phyloP scores from a whole-genome alignment of 2,113 vertebrate species.

The Peromyscus polionotus region DNA sequence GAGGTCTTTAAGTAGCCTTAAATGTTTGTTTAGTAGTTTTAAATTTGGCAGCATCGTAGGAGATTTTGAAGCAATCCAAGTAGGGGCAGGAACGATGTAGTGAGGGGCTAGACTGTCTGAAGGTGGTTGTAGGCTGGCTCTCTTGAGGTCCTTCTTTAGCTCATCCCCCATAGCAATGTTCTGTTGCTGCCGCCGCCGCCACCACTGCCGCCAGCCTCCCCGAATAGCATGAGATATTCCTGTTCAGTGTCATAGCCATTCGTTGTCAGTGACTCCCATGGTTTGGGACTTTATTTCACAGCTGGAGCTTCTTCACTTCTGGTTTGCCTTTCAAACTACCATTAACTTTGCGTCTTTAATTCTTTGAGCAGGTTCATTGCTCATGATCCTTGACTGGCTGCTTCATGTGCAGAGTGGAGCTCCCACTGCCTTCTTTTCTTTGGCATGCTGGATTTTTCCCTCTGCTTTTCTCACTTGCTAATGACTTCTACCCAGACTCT shows the following conservation, averaged over 20 bases:
- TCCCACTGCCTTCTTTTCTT: not conserved
- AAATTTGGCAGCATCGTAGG: not conserved
- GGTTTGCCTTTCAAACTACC: not conserved
- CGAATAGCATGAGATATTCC: not conserved
- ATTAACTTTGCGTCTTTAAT: conserved; percentile 45
- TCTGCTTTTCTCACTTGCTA: conserved; percentile 41
- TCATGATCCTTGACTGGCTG: not conserved
- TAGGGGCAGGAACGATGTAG: not conserved
- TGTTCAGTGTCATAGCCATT: conserved; percentile 23
- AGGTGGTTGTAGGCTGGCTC: no score
- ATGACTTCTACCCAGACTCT: not conserved
- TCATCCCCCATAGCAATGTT: not conserved
- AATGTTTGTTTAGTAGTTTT: conserved; percentile 27
- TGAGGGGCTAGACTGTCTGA: not conserved
- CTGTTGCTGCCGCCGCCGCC: not conserved
- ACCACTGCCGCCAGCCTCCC: no score
- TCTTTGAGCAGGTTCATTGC: not conserved
- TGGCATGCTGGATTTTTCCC: not conserved
- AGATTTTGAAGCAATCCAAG: not conserved
- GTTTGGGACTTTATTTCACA: conserved; percentile 4
- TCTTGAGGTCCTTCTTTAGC: not conserved
- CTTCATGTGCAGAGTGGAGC: not conserved
- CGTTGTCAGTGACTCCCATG: not conserved
- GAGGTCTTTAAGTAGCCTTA: not conserved
- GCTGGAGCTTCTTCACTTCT: not conserved